These are phyloP conservation scores for Hesperophylax magnus DNA, from an alignment of 1,140 invertebrate species.

Conservation along the genomic window DNA sequence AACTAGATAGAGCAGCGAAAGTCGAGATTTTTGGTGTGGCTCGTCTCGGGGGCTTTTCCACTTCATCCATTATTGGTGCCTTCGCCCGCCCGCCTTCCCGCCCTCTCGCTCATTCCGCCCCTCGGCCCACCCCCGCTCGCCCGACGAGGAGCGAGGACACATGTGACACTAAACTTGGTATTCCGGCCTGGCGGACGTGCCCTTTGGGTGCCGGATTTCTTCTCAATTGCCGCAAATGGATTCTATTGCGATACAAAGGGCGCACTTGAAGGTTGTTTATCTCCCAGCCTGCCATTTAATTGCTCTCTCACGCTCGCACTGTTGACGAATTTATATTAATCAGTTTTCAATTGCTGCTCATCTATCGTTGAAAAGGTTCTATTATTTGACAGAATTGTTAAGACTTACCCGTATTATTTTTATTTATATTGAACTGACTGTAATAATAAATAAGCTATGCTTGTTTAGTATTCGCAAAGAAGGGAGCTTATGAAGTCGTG, in stretches of 20 bases:
- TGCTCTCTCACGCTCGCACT: neutral
- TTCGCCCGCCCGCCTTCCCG: neutral
- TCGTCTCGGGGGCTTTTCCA: conserved; percentile 12
- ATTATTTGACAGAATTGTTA: too few relatives aligned
- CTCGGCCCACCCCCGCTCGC: neutral
- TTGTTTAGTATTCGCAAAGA: too few relatives aligned
- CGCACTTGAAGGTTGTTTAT: conserved; percentile 8
- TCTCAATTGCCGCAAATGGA: conserved; percentile 35
- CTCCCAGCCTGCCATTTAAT: neutral
- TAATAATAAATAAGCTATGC: too few relatives aligned
- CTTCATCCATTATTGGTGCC: conserved; percentile 54
- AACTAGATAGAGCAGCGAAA: neutral
- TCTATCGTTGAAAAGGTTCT: too few relatives aligned
- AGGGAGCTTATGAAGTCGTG: too few relatives aligned
- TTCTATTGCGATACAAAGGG: conserved; percentile 34
- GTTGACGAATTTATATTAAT: neutral
- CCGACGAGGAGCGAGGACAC: conserved; percentile 11
- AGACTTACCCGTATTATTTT: too few relatives aligned
- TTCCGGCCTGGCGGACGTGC: conserved; percentile 8
- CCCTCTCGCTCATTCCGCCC: too few relatives aligned
- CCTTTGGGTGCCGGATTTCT: conserved; percentile 36
- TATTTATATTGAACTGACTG: too few relatives aligned
- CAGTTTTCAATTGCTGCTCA: too few relatives aligned
- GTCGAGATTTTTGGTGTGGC: conserved; percentile 15
- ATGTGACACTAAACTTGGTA: conserved; percentile 27